Evolutionary conservation across 1,140 invertebrate genomes (phyloP), one percentile per base, ranked within the genome.

Genomic region (Cepaea nemoralis): DNA sequence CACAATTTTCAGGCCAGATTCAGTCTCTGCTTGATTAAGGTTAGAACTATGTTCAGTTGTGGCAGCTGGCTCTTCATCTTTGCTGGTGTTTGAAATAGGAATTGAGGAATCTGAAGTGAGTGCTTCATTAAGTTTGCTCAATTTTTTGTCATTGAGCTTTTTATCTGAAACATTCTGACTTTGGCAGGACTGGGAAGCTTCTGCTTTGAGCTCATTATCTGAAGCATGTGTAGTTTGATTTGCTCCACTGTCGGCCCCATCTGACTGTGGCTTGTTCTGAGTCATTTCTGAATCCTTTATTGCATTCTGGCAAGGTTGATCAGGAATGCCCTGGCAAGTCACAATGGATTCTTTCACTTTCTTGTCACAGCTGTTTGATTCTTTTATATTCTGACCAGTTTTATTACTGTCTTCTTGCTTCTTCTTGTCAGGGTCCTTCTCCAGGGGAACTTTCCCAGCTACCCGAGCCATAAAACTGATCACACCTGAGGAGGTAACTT

Each of bases 381-480:
- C 45, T 48, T 12, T 19, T 12, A 59, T 24, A 31, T 63, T 63
- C 59, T 63, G 59, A 63, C 5, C 14, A 37, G 5, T 63, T 0
- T 16, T n/a, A 19, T 10, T n/a, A 16, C 3, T 39, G 6, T 31
- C 33, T 2, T n/a, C 1, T 80, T 81, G 40, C 3, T 66, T 66
- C n/a, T 74, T 69, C n/a, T 82, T 84, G 8, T 82, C 79, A 0
- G 82, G 76, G 40, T 82, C 80, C 45, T 27, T 71, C n/a, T 77
- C 45, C 27, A 85, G 63, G 1, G 84, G 84, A 27, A 85, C 84
- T 66, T 82, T 83, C 1, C 82, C 82, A 45, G 77, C 69, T 27
- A 85, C 82, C 39, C 39, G 55, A 19, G 84, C 84, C 59, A 73
- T 76, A 48, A 85, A 85, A 40, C 40, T 73, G 42, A 76, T 80